Evolutionary conservation across 2,797 vertebrate genomes (phyloP).

Genomic region (Gadopsis marmoratus): DNA sequence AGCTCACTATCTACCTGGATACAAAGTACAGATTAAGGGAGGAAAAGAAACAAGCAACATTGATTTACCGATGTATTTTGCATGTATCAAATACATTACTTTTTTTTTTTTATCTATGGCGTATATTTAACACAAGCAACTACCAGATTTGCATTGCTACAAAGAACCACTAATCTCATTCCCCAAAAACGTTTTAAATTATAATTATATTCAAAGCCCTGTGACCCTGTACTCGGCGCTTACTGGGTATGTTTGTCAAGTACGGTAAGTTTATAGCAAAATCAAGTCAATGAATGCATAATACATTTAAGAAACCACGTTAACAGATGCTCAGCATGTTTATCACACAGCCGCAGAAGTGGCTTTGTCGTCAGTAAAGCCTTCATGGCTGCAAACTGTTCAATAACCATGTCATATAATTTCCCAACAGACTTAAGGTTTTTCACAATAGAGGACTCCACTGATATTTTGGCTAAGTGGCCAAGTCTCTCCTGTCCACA

Average conservation of each 20-base stretch:
- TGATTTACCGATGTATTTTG: not conserved
- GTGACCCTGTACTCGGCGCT: not conserved
- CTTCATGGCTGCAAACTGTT: slow-evolving; percentile 37
- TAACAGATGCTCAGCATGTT: not conserved
- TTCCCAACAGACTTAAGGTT: slow-evolving; percentile 31
- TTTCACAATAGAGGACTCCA: slow-evolving; percentile 41
- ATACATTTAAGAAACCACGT: slow-evolving; percentile 1
- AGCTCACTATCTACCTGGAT: not conserved
- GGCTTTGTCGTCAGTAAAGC: slow-evolving; percentile 23
- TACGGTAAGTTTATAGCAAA: not conserved
- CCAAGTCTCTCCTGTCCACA: slow-evolving; percentile 32
- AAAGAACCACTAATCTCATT: not conserved
- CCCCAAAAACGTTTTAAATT: not conserved
- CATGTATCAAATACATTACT: not conserved
- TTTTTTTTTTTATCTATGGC: not conserved
- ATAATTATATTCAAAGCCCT: not conserved
- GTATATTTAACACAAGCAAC: not conserved
- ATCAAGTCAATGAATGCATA: not conserved
- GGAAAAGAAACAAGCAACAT: not conserved
- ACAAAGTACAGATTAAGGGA: not conserved
- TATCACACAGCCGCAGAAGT: slow-evolving; percentile 3
- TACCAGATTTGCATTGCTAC: not conserved
- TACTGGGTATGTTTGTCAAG: not conserved
- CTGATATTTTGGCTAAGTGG: slow-evolving; percentile 29
- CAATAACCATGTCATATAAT: slow-evolving; percentile 49